These are phyloP conservation scores for Polypedilum vanderplanki DNA, from an alignment of 1,140 invertebrate genomes.

Conservation along the genomic window DNA sequence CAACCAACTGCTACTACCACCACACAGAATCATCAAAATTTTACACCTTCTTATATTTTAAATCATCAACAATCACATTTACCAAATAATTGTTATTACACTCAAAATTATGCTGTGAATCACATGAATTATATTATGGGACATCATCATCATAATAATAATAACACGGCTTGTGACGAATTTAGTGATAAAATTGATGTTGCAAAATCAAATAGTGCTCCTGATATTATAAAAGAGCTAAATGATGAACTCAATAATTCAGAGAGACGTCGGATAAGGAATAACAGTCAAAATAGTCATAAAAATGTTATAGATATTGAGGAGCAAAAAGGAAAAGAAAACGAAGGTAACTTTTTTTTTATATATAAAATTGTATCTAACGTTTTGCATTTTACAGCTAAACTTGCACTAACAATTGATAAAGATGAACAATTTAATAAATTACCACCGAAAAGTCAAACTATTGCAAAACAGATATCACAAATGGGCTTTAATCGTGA, in stretches of 20 bases:
- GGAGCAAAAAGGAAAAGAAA: background rate
- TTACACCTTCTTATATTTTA: conserved; percentile 26
- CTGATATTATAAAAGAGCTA: conserved; percentile 63
- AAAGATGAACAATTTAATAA: conserved; percentile 48
- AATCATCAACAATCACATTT: conserved; percentile 17
- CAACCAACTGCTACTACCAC: background rate
- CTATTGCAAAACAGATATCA: conserved; percentile 61
- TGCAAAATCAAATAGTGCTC: conserved; percentile 56
- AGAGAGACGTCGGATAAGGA: conserved; percentile 43
- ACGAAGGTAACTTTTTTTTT: conserved; percentile 33
- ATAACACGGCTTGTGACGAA: conserved; percentile 36
- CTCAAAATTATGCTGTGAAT: background rate
- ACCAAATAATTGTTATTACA: conserved; percentile 20
- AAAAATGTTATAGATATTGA: conserved; percentile 29
- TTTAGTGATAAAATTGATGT: conserved; percentile 36
- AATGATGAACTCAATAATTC: conserved; percentile 53
- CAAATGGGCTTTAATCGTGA: conserved; percentile 78
- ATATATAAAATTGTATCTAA: no score
- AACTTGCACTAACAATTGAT: conserved; percentile 29
- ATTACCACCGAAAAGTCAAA: conserved; percentile 53
- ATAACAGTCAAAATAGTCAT: conserved; percentile 39
- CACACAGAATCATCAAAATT: background rate
- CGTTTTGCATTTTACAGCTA: background rate
- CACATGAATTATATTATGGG: background rate
- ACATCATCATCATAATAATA: conserved; percentile 35